Percentiles rank a stretch among this genome's conserved stretches.
These are phyloP conservation scores for Eira barbara DNA, from an alignment of 2,113 vertebrate genomes.

Conservation along the genomic window DNA sequence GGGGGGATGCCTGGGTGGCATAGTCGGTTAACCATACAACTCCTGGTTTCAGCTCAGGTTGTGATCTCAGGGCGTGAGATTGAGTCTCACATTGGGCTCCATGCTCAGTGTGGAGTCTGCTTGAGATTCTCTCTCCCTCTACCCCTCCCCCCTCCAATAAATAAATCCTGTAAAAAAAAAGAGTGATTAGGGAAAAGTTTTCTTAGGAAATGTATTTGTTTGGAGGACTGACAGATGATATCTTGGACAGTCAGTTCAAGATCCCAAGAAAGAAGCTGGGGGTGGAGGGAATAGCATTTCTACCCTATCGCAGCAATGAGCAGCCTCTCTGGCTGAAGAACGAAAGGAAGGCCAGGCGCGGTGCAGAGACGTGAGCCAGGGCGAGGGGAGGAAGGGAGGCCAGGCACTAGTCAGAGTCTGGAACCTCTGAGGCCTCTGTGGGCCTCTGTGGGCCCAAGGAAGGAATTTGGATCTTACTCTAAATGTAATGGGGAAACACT, in stretches of 20 bases:
- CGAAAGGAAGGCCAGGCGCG: not conserved
- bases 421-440: not conserved
- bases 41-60: not conserved
- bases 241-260: not conserved
- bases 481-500: not conserved
- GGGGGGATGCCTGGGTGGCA: not conserved
- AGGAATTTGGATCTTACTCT: not conserved
- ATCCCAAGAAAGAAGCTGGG: not conserved
- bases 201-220: not conserved
- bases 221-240: not conserved
- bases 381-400: not conserved
- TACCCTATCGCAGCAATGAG: not conserved
- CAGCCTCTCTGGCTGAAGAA: too few relatives aligned
- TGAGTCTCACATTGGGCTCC: not conserved
- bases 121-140: not conserved
- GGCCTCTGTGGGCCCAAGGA: too few relatives aligned
- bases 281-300: not conserved
- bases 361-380: not conserved
- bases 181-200: not conserved
- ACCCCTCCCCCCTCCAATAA: not conserved
- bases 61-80: not conserved
- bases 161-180: not conserved
- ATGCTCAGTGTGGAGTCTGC: not conserved
- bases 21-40: not conserved
- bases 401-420: not conserved